Percentiles rank a stretch among this genome's conserved stretches.
phyloP scores from a whole-genome alignment of 2,888 invertebrate genomes.

The Napeogenes sylphis region DNA sequence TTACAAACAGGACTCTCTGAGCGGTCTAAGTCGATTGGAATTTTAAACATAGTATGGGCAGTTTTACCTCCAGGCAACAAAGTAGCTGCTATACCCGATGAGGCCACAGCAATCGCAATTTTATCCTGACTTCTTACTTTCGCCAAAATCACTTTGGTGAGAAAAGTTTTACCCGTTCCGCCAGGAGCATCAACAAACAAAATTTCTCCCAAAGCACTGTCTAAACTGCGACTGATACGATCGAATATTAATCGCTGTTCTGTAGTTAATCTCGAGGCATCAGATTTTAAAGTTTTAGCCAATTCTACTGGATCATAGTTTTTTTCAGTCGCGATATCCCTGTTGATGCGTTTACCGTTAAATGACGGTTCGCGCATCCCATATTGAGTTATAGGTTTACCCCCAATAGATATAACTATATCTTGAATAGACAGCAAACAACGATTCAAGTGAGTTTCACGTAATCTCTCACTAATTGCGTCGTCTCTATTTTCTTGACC shows the following conservation, averaged over 20 bases:
- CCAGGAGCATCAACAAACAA: slow-evolving; percentile 17
- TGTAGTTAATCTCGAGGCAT: neutral
- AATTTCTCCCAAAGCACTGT: slow-evolving; percentile 12
- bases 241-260: slow-evolving; percentile 4
- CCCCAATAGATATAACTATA: slow-evolving; percentile 13
- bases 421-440: slow-evolving; percentile 15
- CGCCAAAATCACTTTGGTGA: slow-evolving; percentile 22
- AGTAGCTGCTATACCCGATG: slow-evolving; percentile 26
- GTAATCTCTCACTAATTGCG: slow-evolving; percentile 3
- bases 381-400: slow-evolving; percentile 10
- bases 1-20: slow-evolving; percentile 40
- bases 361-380: slow-evolving; percentile 7
- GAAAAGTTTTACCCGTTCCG: slow-evolving; percentile 28
- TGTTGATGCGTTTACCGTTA: slow-evolving; percentile 15
- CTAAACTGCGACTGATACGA: slow-evolving; percentile 13
- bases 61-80: slow-evolving; percentile 23
- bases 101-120: slow-evolving; percentile 27
- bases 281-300: slow-evolving; percentile 11
- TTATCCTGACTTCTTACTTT: slow-evolving; percentile 17
- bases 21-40: slow-evolving; percentile 35
- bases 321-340: slow-evolving; percentile 12
- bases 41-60: slow-evolving; percentile 25
- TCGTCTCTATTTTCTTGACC: neutral
- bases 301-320: slow-evolving; percentile 13
- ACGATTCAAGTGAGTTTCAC: slow-evolving; percentile 8